Evolutionary conservation across 2,797 vertebrate species (phyloP).

Genomic region (Acrossocheilus fasciatus): DNA sequence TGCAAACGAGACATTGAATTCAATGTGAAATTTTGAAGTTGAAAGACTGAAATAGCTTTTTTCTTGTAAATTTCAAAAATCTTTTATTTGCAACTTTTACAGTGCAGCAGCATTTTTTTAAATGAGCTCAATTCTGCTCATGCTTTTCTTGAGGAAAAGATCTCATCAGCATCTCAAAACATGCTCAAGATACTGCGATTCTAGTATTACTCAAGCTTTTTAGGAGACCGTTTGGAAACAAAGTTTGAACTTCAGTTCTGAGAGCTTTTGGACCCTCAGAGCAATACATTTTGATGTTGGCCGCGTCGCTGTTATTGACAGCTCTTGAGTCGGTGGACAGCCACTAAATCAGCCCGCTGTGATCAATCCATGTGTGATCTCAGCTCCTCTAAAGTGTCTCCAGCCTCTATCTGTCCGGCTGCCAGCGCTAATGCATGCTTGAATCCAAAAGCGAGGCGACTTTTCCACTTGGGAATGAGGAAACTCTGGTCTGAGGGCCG

Average conservation of each 20-base stretch:
- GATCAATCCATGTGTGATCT: conserved; percentile 39
- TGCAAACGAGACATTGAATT: too few relatives aligned
- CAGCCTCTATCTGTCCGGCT: conserved; percentile 26
- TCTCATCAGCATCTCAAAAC: not conserved
- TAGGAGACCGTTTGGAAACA: not conserved
- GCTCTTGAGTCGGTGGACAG: not conserved
- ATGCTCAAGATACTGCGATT: not conserved
- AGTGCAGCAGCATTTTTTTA: not conserved
- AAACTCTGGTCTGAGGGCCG: conserved; percentile 44
- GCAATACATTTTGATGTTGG: not conserved
- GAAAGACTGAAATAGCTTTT: too few relatives aligned
- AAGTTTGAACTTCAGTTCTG: not conserved
- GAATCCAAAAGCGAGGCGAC: not conserved
- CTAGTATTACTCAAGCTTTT: not conserved
- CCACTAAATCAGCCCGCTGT: conserved; percentile 33
- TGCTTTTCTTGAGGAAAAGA: not conserved
- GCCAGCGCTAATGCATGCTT: conserved; percentile 32
- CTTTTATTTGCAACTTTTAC: not conserved
- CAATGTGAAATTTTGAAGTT: too few relatives aligned
- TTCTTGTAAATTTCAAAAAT: too few relatives aligned
- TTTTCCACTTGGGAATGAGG: not conserved
- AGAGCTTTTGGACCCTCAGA: not conserved
- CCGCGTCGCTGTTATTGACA: not conserved
- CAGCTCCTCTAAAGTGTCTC: conserved; percentile 36
- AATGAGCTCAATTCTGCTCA: not conserved